phyloP scores from a whole-genome alignment of 2,888 invertebrate species.

The Calephelis perditalis region DNA sequence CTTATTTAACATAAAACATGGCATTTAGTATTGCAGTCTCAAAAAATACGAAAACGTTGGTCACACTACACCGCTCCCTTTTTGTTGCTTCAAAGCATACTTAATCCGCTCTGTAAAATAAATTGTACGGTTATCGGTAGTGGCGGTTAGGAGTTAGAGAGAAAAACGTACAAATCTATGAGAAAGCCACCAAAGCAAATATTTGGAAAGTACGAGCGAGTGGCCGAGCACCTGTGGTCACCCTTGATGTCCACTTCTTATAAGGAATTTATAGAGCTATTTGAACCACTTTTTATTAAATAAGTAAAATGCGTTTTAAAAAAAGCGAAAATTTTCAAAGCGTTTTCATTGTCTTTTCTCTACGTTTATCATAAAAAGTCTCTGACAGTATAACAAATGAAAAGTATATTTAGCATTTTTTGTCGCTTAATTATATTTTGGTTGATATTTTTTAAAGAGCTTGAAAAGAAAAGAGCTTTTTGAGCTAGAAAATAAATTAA shows the following conservation, averaged over 20 bases:
- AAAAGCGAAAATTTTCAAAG: too few relatives aligned
- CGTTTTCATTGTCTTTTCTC: too few relatives aligned
- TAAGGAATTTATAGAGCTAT: constrained; percentile 32
- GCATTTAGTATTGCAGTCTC: not conserved
- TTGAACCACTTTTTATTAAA: too few relatives aligned
- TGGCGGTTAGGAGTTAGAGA: constrained; percentile 43
- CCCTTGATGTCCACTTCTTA: constrained; percentile 54
- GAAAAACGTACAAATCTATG: constrained; percentile 59
- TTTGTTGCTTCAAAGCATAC: constrained; percentile 73
- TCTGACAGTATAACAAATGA: too few relatives aligned
- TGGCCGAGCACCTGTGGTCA: constrained; percentile 66
- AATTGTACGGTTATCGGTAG: constrained; percentile 61
- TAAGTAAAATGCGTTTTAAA: too few relatives aligned
- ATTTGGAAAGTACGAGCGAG: constrained; percentile 63
- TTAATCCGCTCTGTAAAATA: constrained; percentile 67
- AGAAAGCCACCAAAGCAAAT: constrained; percentile 67
- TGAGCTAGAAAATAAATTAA: too few relatives aligned
- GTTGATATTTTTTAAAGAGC: too few relatives aligned
- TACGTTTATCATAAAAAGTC: too few relatives aligned
- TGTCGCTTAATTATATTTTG: too few relatives aligned
- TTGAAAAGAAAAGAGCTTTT: too few relatives aligned
- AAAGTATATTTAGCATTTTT: too few relatives aligned
- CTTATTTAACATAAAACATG: too few relatives aligned
- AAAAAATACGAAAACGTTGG: constrained; percentile 14
- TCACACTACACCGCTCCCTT: constrained; percentile 36